Percentiles rank a stretch among this genome's conserved stretches.
phyloP scores from a whole-genome alignment of 2,888 invertebrate species.

The Tenthredo amoena region DNA sequence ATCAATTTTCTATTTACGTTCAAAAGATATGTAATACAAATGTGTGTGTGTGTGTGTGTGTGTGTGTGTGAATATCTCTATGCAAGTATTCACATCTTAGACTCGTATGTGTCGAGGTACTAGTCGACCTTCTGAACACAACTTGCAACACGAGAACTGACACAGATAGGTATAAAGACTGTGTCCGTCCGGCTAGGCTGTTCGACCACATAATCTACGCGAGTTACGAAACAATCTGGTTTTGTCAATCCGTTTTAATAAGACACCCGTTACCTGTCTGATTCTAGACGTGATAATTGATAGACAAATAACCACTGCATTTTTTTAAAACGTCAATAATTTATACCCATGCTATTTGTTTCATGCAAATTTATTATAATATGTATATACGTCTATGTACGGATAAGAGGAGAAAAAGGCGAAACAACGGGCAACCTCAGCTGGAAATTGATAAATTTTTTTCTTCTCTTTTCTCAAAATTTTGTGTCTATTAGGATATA shows the following conservation, averaged over 20 bases:
- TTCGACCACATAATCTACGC: slow-evolving; percentile 25
- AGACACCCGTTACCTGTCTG: slow-evolving; percentile 62
- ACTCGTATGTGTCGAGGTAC: slow-evolving; percentile 65
- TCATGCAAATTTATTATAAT: not conserved
- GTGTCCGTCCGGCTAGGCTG: slow-evolving; percentile 57
- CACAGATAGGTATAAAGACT: slow-evolving; percentile 76
- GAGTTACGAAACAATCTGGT: slow-evolving; percentile 48
- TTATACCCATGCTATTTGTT: not conserved
- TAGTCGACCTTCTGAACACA: slow-evolving; percentile 76
- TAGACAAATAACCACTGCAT: slow-evolving; percentile 54
- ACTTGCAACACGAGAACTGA: slow-evolving; percentile 76
- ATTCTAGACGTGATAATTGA: slow-evolving; percentile 51
- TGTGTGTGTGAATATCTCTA: not conserved
- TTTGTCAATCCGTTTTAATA: slow-evolving; percentile 60
- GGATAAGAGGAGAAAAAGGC: no score
- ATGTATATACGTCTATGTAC: no score
- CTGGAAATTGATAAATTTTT: not conserved
- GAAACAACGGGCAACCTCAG: no score
- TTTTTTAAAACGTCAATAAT: not conserved
- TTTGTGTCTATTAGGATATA: not conserved
- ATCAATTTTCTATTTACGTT: not conserved
- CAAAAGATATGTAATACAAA: not conserved
- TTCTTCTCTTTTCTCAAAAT: not conserved
- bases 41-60: not conserved
- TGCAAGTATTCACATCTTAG: not conserved